Evolutionary conservation across 2,888 invertebrate species (phyloP).

Genomic region (Lomographa bimaculata): DNA sequence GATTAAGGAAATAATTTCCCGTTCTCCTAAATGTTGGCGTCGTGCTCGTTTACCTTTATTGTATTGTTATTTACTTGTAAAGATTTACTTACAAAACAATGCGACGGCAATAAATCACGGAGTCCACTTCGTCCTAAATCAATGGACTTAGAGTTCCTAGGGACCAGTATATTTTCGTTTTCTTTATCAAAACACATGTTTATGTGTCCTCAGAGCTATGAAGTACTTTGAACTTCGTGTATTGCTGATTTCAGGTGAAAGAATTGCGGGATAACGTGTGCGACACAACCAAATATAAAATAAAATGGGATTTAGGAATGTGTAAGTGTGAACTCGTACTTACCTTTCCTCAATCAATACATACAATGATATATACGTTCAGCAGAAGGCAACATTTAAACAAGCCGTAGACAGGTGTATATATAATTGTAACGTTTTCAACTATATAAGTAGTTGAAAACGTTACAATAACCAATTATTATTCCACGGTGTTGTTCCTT

Average conservation of each 20-base stretch:
- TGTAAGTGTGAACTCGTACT: no score
- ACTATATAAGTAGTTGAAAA: no score
- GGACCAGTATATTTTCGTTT: slow-evolving; percentile 33
- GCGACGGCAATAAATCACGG: slow-evolving; percentile 32
- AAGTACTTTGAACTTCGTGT: slow-evolving; percentile 1
- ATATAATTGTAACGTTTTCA: no score
- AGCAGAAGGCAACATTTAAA: no score
- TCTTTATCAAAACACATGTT: slow-evolving; percentile 29
- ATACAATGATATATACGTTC: no score
- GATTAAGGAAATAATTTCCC: slow-evolving; percentile 41
- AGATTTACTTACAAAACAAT: slow-evolving; percentile 6
- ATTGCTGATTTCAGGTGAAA: not conserved
- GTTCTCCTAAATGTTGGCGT: slow-evolving; percentile 13
- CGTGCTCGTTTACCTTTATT: not conserved
- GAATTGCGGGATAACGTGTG: no score
- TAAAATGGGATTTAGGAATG: no score
- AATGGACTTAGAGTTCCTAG: slow-evolving; percentile 27
- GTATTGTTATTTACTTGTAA: not conserved
- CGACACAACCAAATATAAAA: no score
- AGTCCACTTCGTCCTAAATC: slow-evolving; percentile 29
- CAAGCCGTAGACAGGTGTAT: no score
- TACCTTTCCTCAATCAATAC: no score
- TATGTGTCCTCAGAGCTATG: slow-evolving; percentile 32
- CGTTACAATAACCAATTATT: no score
- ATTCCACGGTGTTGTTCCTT: no score